phyloP scores from a whole-genome alignment of 2,797 vertebrate genomes.

The Sebastes wilsoni region DNA sequence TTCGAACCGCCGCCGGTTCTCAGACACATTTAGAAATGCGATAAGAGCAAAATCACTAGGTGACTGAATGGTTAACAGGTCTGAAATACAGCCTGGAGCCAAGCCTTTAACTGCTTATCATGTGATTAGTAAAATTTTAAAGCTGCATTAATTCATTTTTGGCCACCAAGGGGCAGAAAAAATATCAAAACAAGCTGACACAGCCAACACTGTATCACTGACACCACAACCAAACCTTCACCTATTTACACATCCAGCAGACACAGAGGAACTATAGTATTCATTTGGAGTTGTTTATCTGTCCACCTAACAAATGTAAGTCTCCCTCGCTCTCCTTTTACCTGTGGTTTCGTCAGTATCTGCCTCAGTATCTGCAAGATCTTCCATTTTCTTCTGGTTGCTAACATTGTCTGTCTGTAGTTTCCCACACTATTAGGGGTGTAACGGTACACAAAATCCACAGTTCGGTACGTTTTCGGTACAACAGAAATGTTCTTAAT shows the following conservation, averaged over 20 bases:
- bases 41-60: not conserved
- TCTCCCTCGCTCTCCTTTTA: not conserved
- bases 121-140: not conserved
- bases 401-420: not conserved
- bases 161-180: not conserved
- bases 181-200: not conserved
- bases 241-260: not conserved
- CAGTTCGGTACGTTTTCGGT: too few species aligned
- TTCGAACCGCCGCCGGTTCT: not conserved
- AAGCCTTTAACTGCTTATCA: not conserved
- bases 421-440: not conserved
- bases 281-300: not conserved
- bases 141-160: not conserved
- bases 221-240: not conserved
- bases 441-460: too few species aligned
- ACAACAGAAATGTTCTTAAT: too few species aligned
- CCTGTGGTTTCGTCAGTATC: not conserved
- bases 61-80: not conserved
- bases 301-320: not conserved
- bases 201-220: not conserved
- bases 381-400: not conserved
- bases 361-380: not conserved
- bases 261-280: not conserved
- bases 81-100: not conserved
- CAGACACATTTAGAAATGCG: not conserved